These are phyloP conservation scores for Lepus oiostolus DNA, from an alignment of 2,797 vertebrate genomes.

Conservation along the genomic window DNA sequence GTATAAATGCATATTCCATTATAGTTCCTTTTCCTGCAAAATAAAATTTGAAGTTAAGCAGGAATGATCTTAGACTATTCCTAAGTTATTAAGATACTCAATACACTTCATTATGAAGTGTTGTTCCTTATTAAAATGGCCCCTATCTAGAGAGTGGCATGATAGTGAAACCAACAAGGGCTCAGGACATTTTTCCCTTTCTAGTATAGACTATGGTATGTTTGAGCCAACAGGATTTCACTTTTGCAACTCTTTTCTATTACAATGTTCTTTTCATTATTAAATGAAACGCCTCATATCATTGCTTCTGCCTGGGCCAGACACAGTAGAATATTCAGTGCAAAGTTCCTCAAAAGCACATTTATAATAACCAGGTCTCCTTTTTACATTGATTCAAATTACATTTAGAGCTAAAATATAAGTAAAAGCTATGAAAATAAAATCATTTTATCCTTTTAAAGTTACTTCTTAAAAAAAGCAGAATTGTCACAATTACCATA, in stretches of 20 bases:
- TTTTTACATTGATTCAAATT: conserved; percentile 59
- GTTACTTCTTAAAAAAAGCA: conserved; percentile 15
- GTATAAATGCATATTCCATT: neutral
- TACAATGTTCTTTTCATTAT: conserved; percentile 37
- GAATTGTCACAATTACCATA: neutral
- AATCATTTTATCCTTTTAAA: conserved; percentile 51
- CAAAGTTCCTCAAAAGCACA: conserved; percentile 16
- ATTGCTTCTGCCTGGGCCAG: neutral
- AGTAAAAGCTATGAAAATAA: conserved; percentile 34
- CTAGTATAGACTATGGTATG: neutral
- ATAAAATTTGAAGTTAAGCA: neutral
- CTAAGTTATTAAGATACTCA: conserved; percentile 13
- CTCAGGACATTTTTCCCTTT: neutral
- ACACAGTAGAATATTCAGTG: neutral
- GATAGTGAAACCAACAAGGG: neutral
- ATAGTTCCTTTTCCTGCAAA: conserved; percentile 30
- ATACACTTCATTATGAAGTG: neutral
- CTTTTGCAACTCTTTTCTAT: neutral
- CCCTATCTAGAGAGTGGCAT: neutral
- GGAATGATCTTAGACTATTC: neutral
- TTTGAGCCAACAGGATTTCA: neutral
- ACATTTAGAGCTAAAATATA: neutral
- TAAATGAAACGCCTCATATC: conserved; percentile 18
- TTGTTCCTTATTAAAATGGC: neutral
- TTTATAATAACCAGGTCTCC: neutral